Evolutionary conservation across 2,113 vertebrate genomes (phyloP).

Genomic region (Notothenia coriiceps): DNA sequence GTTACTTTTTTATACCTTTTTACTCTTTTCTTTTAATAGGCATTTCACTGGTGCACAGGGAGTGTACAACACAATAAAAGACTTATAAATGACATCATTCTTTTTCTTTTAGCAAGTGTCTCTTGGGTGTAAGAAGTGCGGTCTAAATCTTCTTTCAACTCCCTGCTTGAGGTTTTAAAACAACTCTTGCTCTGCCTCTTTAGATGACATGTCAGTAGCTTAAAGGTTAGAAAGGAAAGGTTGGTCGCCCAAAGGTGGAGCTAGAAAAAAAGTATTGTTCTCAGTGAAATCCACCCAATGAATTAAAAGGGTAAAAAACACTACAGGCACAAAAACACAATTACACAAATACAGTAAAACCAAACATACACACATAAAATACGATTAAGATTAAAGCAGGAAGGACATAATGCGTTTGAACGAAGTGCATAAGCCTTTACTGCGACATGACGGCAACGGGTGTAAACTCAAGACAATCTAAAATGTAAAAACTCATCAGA

Average conservation of each 20-base stretch:
- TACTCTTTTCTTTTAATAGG: neutral
- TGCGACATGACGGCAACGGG: neutral
- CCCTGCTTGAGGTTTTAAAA: neutral
- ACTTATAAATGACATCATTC: neutral
- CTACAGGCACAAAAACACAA: too few relatives aligned
- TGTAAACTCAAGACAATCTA: too few relatives aligned
- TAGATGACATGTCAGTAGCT: too few relatives aligned
- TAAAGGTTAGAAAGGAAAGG: neutral
- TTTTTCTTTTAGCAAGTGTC: neutral
- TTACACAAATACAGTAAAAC: too few relatives aligned
- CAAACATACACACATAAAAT: too few relatives aligned
- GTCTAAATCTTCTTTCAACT: slow-evolving; percentile 3
- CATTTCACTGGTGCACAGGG: slow-evolving; percentile 2
- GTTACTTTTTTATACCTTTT: slow-evolving; percentile 3
- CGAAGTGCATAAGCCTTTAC: too few relatives aligned
- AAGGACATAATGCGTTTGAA: neutral
- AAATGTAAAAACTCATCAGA: too few relatives aligned
- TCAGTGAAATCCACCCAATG: too few relatives aligned
- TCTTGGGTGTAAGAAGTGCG: neutral
- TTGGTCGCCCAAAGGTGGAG: neutral
- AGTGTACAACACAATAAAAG: slow-evolving; percentile 1
- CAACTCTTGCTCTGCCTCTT: neutral
- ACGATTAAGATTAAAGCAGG: too few relatives aligned
- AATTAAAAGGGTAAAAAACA: too few relatives aligned
- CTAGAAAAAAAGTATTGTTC: too few relatives aligned